phyloP scores from a whole-genome alignment of 2,797 vertebrate species.

The Lagorchestes hirsutus region DNA sequence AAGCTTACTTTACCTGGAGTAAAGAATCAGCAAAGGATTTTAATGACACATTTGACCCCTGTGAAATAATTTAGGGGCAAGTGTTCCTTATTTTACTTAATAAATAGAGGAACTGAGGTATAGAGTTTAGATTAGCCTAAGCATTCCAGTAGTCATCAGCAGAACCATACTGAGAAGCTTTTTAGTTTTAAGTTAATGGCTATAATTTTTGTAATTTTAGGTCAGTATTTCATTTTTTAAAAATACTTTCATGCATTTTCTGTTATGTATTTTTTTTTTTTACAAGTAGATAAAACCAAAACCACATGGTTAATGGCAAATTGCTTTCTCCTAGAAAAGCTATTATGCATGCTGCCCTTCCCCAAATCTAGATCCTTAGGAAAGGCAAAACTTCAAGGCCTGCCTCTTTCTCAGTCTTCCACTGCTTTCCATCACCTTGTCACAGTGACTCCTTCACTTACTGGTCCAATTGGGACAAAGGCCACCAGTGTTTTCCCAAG shows the following conservation, averaged over 20 bases:
- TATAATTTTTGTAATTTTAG: neutral
- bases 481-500: neutral
- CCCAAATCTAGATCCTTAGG: neutral
- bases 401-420: neutral
- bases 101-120: constrained; percentile 43
- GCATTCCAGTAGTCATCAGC: neutral
- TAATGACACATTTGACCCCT: neutral
- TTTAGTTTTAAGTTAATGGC: neutral
- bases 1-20: neutral
- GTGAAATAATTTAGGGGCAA: neutral
- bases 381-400: neutral
- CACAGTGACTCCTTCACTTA: neutral
- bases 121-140: constrained; percentile 10
- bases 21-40: neutral
- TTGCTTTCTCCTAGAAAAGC: constrained; percentile 47
- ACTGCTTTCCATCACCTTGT: neutral
- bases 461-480: neutral
- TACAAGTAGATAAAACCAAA: neutral
- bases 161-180: neutral
- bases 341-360: constrained; percentile 21
- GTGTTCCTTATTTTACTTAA: constrained; percentile 12
- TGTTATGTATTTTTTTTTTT: neutral
- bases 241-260: neutral
- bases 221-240: neutral
- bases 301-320: neutral